Evolutionary conservation across 2,113 vertebrate genomes (phyloP).

Genomic region (Tichodroma muraria): DNA sequence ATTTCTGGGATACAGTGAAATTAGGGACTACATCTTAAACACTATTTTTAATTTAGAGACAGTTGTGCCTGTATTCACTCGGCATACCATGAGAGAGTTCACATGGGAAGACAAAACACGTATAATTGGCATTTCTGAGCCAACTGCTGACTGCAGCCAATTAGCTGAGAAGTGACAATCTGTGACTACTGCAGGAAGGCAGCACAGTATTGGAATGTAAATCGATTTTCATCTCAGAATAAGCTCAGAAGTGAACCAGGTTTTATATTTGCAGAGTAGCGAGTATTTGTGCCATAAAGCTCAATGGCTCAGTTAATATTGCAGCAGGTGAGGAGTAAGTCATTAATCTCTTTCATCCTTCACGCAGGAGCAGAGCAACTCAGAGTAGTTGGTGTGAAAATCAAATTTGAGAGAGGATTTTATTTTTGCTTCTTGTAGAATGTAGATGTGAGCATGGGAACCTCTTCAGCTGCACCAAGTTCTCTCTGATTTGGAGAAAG

Average conservation of each 20-base stretch:
- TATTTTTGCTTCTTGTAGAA: background rate
- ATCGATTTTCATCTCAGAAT: background rate
- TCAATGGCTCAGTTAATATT: background rate
- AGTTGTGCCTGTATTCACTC: background rate
- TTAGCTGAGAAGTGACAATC: slow-evolving; percentile 53
- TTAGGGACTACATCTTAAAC: background rate
- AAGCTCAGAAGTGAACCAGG: background rate
- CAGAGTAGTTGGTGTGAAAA: background rate
- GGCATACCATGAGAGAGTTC: background rate
- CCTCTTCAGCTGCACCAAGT: background rate
- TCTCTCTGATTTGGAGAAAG: background rate
- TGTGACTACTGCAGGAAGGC: slow-evolving; percentile 24
- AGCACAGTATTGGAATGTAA: background rate
- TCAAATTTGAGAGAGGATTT: background rate
- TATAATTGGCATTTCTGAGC: slow-evolving; percentile 35
- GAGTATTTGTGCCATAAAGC: background rate
- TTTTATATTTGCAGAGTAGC: background rate
- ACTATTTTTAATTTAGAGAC: background rate
- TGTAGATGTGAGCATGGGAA: background rate
- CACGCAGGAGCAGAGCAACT: background rate
- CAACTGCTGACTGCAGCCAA: slow-evolving; percentile 39
- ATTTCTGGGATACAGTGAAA: background rate
- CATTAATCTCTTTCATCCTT: background rate
- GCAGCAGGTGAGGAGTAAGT: background rate
- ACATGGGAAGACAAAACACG: background rate